A percentile compares a stretch with the other conserved stretches of the same genome.
These are phyloP conservation scores for Helicoverpa zea DNA, from an alignment of 1,140 invertebrate species.

Conservation along the genomic window DNA sequence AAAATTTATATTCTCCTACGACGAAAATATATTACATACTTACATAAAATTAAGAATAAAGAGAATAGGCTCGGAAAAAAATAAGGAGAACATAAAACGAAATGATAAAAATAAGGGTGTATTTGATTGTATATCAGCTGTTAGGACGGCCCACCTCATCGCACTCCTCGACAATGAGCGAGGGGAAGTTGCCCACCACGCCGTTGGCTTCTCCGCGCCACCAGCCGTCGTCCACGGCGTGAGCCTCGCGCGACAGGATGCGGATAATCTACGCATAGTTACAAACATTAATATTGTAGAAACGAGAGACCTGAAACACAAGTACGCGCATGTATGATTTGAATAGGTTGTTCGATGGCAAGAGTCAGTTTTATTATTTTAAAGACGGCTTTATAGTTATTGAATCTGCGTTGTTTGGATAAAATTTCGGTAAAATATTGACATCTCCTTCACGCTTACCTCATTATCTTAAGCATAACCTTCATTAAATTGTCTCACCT, in stretches of 20 bases:
- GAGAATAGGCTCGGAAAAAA: background rate
- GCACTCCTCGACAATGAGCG: slow-evolving; percentile 97
- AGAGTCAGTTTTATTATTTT: too few relatives aligned
- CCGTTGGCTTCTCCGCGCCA: slow-evolving; percentile 97
- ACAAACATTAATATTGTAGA: background rate
- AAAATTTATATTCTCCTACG: too few relatives aligned
- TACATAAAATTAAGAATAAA: background rate
- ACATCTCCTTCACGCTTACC: background rate
- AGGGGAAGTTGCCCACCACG: slow-evolving; percentile 95
- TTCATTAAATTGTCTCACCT: slow-evolving; percentile 85
- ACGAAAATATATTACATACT: too few relatives aligned
- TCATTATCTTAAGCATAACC: too few relatives aligned
- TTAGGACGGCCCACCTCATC: slow-evolving; percentile 84
- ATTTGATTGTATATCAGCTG: slow-evolving; percentile 7
- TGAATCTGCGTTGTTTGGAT: too few relatives aligned
- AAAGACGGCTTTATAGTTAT: too few relatives aligned
- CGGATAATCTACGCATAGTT: slow-evolving; percentile 87
- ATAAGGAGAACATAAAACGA: slow-evolving; percentile 4
- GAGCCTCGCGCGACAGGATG: slow-evolving; percentile 92
- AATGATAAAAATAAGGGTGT: background rate
- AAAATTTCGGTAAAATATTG: background rate
- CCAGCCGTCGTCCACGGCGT: slow-evolving; percentile 98
- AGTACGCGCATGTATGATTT: too few relatives aligned
- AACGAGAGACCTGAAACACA: too few relatives aligned
- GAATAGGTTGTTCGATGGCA: too few relatives aligned